These are phyloP conservation scores for Malurus elegans DNA, from an alignment of 2,113 vertebrate species.

Conservation along the genomic window DNA sequence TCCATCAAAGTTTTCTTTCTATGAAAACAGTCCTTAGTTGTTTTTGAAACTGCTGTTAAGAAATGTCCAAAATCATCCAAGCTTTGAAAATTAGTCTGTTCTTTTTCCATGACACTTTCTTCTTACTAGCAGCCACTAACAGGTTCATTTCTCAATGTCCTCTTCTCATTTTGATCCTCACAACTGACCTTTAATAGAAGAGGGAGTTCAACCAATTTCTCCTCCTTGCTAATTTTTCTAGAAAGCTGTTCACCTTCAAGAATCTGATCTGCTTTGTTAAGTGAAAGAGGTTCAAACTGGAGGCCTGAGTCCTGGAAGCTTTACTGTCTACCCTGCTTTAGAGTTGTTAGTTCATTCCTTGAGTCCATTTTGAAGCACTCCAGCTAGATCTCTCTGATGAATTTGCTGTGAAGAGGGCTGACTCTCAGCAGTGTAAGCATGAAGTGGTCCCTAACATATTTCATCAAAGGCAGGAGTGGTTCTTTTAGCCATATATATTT, in stretches of 20 bases:
- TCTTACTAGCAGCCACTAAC: not conserved
- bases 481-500: not conserved
- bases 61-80: not conserved
- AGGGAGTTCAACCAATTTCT: not conserved
- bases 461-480: not conserved
- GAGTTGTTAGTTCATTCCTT: not conserved
- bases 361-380: not conserved
- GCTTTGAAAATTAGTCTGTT: not conserved
- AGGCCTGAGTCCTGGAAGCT: not conserved
- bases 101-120: not conserved
- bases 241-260: not conserved
- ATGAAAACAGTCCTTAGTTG: not conserved
- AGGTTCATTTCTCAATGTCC: not conserved
- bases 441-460: not conserved
- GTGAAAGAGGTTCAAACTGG: not conserved
- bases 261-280: not conserved
- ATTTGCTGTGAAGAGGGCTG: not conserved
- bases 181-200: not conserved
- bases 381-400: not conserved
- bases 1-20: not conserved
- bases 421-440: not conserved
- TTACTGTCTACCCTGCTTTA: not conserved
- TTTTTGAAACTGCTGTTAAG: not conserved
- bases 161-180: not conserved
- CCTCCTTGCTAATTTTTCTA: not conserved